Evolutionary conservation across 2,113 vertebrate species (phyloP).

Genomic region (Phalacrocorax brasilianus): DNA sequence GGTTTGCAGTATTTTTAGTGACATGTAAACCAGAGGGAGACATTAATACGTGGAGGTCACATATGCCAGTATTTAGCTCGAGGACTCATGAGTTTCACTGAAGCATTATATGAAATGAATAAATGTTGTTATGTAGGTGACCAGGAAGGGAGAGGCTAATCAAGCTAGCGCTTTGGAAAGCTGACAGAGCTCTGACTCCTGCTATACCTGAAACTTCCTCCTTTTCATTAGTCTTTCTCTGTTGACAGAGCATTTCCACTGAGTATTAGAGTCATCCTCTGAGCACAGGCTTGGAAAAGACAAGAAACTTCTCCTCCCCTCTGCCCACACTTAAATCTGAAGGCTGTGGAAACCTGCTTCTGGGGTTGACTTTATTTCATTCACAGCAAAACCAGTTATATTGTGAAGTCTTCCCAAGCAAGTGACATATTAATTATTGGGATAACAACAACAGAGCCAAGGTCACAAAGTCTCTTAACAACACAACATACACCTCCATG

Average conservation of each 20-base stretch:
- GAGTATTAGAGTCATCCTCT: neutral
- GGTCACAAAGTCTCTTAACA: neutral
- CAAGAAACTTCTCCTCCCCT: neutral
- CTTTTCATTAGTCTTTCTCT: constrained; percentile 2
- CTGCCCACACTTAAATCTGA: neutral
- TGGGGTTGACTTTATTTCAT: neutral
- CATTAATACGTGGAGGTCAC: neutral
- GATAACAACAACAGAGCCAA: neutral
- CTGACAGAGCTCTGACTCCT: neutral
- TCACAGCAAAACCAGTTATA: neutral
- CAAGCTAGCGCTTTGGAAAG: neutral
- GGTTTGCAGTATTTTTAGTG: neutral
- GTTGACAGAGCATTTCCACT: neutral
- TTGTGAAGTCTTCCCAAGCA: neutral
- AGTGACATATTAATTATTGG: constrained; percentile 16
- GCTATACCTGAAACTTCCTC: neutral
- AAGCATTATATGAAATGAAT: neutral
- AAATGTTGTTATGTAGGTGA: neutral
- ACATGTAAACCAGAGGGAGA: neutral
- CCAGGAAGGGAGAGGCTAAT: neutral
- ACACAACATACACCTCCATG: neutral
- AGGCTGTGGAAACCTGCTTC: neutral
- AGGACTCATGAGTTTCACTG: neutral
- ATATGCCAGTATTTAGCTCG: neutral
- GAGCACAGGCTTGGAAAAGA: neutral